These are phyloP conservation scores for Origma solitaria DNA, from an alignment of 2,113 vertebrate genomes.

Conservation along the genomic window DNA sequence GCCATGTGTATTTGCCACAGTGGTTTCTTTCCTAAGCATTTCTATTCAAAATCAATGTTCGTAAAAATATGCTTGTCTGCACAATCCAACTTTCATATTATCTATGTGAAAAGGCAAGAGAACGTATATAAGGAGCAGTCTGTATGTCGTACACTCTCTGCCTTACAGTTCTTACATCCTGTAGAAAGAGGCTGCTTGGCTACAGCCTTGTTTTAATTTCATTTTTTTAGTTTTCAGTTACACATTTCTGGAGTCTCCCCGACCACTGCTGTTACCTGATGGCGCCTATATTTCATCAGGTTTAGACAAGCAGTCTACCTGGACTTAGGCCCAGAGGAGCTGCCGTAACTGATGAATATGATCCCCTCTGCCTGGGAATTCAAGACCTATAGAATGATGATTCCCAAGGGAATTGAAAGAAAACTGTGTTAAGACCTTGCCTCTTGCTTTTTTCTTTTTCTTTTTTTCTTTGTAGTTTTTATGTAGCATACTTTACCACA, in stretches of 20 bases:
- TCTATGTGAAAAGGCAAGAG: conserved; percentile 12
- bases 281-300: conserved; percentile 84
- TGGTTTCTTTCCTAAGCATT: conserved; percentile 3
- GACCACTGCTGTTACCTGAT: conserved; percentile 84
- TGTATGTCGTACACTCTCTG: conserved; percentile 15
- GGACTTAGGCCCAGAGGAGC: conserved; percentile 82
- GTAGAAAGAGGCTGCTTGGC: conserved; percentile 66
- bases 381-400: conserved; percentile 70
- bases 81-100: background rate
- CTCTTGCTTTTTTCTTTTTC: conserved; percentile 60
- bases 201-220: conserved; percentile 72
- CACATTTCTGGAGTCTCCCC: conserved; percentile 78
- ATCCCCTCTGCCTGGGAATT: conserved; percentile 81
- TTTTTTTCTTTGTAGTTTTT: conserved; percentile 71
- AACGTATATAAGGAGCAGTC: conserved; percentile 15
- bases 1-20: background rate
- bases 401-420: conserved; percentile 81
- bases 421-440: conserved; percentile 67
- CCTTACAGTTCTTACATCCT: conserved; percentile 60
- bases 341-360: conserved; percentile 81
- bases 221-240: conserved; percentile 87
- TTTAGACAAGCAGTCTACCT: conserved; percentile 82
- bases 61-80: background rate
- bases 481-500: conserved; percentile 47
- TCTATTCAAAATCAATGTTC: background rate